Evolutionary conservation across 2,888 invertebrate genomes (phyloP), one percentile per base, ranked within the genome.

Genomic region (Epinotia brunnichana): DNA sequence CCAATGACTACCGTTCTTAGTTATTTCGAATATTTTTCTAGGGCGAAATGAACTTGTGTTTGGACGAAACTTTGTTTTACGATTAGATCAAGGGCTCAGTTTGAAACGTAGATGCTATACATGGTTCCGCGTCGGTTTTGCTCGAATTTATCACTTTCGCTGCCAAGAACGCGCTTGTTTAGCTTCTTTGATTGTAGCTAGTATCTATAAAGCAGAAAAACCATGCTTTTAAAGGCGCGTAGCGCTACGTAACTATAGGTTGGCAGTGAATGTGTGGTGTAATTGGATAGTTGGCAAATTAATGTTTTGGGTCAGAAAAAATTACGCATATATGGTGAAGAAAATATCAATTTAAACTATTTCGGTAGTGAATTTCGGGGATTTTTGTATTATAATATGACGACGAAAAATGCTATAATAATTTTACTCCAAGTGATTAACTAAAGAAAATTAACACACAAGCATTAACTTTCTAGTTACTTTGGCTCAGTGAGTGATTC

Each of bases 91-190:
- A n/a, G 7, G n/a, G 48, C 48, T 48, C 48, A 48, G 48, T 48
- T 48, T 48, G n/a, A 48, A 48, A 44, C n/a, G n/a, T 7, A 48
- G n/a, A 2, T n/a, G 7, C 44, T 48, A 7, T 48, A 11, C 41
- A 48, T 4, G 44, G n/a, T 53, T 54, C 41, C 53, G 61, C 69
- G 69, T 69, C 41, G 39, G 61, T 69, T 61, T 69, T 69, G 69
- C 69, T 61, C 39, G 61, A 17, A 10, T 19, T 17, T n/a, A n/a
- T 1, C 48, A n/a, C n/a, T 48, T 48, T 48, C 48, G 48, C 48
- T n/a, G n/a, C 48, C 48, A 48, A 48, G n/a, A 48, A n/a, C 7
- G n/a, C 3, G 44, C 5, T n/a, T n/a, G n/a, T 48, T n/a, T 15
- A 48, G n/a, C 5, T 29, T 29, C 29, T 29, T 29, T 29, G 29